Evolutionary conservation across 2,888 invertebrate species (phyloP).

Genomic region (Cordylochernes scorpioides): DNA sequence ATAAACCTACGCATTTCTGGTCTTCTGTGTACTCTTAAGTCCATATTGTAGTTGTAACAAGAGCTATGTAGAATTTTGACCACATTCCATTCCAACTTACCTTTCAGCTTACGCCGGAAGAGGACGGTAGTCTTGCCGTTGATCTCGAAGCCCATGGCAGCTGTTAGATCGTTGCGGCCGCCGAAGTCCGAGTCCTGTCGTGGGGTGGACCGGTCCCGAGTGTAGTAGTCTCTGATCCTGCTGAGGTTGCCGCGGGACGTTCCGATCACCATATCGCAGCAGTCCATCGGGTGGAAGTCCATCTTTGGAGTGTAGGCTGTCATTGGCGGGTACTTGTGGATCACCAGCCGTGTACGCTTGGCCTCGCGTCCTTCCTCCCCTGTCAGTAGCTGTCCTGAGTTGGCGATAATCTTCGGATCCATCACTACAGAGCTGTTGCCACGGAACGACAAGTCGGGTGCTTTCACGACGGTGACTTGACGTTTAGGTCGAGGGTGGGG

Average conservation of each 20-base stretch:
- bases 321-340: constrained; percentile 30
- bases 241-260: constrained; percentile 52
- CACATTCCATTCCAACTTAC: constrained; percentile 46
- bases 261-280: constrained; percentile 79
- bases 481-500: constrained; percentile 17
- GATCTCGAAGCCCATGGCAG: constrained; percentile 61
- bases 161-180: constrained; percentile 60
- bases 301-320: constrained; percentile 41
- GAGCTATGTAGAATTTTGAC: constrained; percentile 53
- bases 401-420: too few species aligned
- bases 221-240: constrained; percentile 71
- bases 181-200: constrained; percentile 63
- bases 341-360: too few species aligned
- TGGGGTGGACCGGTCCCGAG: constrained; percentile 73
- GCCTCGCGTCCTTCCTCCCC: too few species aligned
- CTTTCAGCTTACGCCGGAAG: constrained; percentile 53
- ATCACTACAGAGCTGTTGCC: too few species aligned
- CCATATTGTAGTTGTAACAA: constrained; percentile 72
- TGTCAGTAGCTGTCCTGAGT: too few species aligned
- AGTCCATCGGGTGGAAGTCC: constrained; percentile 85
- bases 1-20: constrained; percentile 63
- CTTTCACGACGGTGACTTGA: too few species aligned
- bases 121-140: constrained; percentile 68
- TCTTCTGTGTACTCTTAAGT: constrained; percentile 69
- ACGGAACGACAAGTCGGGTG: too few species aligned